A percentile compares a stretch with the other conserved stretches of the same genome.
These are phyloP conservation scores for Hipparchia semele DNA, from an alignment of 2,888 invertebrate species.

Conservation along the genomic window DNA sequence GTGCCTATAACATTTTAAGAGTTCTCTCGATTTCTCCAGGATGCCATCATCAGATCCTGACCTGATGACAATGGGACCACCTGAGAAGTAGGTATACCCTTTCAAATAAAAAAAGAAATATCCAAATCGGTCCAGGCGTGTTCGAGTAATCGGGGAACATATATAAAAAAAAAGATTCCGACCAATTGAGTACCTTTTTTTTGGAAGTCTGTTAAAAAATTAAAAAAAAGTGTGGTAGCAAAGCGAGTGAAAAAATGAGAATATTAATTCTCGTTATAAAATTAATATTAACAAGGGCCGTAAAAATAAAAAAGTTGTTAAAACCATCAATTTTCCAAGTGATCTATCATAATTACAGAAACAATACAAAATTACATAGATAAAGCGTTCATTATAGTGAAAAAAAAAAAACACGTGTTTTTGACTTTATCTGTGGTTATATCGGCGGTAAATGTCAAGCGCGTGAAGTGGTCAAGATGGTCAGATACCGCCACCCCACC, in stretches of 20 bases:
- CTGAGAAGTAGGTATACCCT: too few relatives aligned
- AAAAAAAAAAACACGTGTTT: slow-evolving; percentile 69
- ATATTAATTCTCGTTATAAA: not conserved
- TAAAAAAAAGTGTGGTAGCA: not conserved
- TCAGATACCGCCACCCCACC: slow-evolving; percentile 60
- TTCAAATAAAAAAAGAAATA: too few relatives aligned
- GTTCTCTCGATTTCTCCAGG: too few relatives aligned
- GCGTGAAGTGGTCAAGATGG: slow-evolving; percentile 73
- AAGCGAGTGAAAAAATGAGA: not conserved
- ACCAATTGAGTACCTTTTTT: too few relatives aligned
- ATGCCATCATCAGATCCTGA: too few relatives aligned
- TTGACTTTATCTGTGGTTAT: slow-evolving; percentile 51
- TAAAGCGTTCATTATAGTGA: slow-evolving; percentile 58
- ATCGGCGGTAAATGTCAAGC: slow-evolving; percentile 72
- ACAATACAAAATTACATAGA: slow-evolving; percentile 49
- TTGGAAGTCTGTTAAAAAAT: too few relatives aligned
- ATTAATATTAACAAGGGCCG: slow-evolving; percentile 7
- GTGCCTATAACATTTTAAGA: too few relatives aligned
- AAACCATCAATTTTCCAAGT: slow-evolving; percentile 45
- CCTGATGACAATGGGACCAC: too few relatives aligned
- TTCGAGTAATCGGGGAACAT: too few relatives aligned
- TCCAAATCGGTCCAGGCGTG: too few relatives aligned
- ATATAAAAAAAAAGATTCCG: too few relatives aligned
- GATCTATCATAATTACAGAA: slow-evolving; percentile 49
- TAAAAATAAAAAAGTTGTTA: slow-evolving; percentile 39